phyloP scores from a whole-genome alignment of 2,797 vertebrate species.

The Aselliscus stoliczkanus region DNA sequence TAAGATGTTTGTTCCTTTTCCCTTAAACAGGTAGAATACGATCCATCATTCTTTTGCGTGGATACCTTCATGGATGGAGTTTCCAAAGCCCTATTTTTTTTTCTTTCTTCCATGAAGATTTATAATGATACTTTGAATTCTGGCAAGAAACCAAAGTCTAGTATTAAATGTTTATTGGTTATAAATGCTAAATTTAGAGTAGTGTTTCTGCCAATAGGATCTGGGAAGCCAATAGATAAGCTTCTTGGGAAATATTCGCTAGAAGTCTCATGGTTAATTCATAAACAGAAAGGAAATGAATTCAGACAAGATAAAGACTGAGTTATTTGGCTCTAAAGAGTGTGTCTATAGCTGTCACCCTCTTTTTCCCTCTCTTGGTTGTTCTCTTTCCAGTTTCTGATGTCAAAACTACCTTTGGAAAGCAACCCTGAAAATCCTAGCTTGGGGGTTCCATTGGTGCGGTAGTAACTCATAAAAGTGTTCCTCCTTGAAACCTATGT shows the following conservation, averaged over 20 bases:
- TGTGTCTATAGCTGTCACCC: background rate
- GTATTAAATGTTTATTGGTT: background rate
- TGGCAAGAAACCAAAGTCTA: background rate
- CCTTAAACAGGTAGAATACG: slow-evolving; percentile 15
- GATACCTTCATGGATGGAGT: background rate
- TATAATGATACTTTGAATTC: slow-evolving; percentile 18
- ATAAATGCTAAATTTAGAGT: slow-evolving; percentile 10
- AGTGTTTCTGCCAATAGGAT: background rate
- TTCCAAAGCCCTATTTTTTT: background rate
- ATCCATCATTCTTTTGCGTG: slow-evolving; percentile 3
- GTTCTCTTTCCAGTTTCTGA: background rate
- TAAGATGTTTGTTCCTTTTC: slow-evolving; percentile 62
- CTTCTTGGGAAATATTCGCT: background rate
- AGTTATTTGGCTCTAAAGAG: background rate
- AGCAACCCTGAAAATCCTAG: background rate
- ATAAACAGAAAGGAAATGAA: background rate
- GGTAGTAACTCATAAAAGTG: background rate
- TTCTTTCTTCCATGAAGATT: background rate
- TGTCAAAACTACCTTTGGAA: background rate
- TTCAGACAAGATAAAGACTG: background rate
- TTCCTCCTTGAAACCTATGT: background rate
- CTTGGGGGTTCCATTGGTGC: background rate
- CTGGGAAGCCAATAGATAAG: background rate
- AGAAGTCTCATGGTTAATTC: background rate
- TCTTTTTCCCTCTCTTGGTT: background rate